Percentiles rank a stretch among this genome's conserved stretches.
phyloP scores from a whole-genome alignment of 2,888 invertebrate genomes.

The Sepiola atlantica region DNA sequence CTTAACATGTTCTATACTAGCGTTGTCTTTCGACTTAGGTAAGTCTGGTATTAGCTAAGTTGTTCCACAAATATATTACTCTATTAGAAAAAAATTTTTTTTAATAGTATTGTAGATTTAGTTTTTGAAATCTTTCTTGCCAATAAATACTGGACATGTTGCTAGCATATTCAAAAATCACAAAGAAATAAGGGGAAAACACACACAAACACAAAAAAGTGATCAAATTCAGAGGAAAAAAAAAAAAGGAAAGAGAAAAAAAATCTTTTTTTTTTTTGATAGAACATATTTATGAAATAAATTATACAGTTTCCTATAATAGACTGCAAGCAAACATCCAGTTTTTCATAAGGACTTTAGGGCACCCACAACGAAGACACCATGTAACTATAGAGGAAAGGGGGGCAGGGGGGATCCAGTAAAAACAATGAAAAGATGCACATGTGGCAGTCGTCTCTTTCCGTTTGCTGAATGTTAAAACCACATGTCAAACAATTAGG shows the following conservation, averaged over 20 bases:
- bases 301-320: slow-evolving; percentile 35
- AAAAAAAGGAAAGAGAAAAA: neutral
- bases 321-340: slow-evolving; percentile 45
- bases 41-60: no score
- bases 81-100: no score
- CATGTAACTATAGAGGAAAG: slow-evolving; percentile 38
- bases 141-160: slow-evolving; percentile 37
- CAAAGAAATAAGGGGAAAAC: neutral
- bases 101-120: no score
- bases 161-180: slow-evolving; percentile 40
- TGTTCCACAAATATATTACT: no score
- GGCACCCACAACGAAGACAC: slow-evolving; percentile 44
- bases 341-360: slow-evolving; percentile 33
- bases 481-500: slow-evolving; percentile 43
- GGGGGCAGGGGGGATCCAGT: slow-evolving; percentile 24
- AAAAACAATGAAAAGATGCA: slow-evolving; percentile 35
- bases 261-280: neutral
- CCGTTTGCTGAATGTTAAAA: slow-evolving; percentile 43
- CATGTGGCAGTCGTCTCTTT: slow-evolving; percentile 41
- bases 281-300: slow-evolving; percentile 44
- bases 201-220: slow-evolving; percentile 3
- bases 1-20: no score
- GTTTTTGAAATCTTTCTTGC: no score
- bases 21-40: no score
- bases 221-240: slow-evolving; percentile 15